Percentiles rank a stretch among this genome's conserved stretches.
Evolutionary conservation across 2,797 vertebrate genomes (phyloP).

Genomic region (Bufotes viridis): DNA sequence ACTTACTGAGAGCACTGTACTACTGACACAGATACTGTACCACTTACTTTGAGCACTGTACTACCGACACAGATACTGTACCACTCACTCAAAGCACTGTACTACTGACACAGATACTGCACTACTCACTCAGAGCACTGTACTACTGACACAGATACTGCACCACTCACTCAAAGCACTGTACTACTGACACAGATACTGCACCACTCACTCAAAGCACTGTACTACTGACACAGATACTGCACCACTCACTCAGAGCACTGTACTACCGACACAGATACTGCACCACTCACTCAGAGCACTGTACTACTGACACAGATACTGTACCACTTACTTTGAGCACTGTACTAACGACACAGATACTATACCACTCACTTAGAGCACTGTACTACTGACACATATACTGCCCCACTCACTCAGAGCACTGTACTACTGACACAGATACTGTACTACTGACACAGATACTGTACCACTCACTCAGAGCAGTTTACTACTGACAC

Average conservation of each 20-base stretch:
- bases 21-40: not conserved
- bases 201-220: not conserved
- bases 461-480: not conserved
- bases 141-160: not conserved
- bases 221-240: not conserved
- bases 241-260: constrained; percentile 31
- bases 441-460: not conserved
- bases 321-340: not conserved
- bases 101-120: not conserved
- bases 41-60: not conserved
- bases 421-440: not conserved
- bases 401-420: not conserved
- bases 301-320: not conserved
- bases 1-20: not conserved
- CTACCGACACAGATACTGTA: not conserved
- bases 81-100: not conserved
- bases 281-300: not conserved
- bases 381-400: not conserved
- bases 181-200: not conserved
- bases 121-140: not conserved
- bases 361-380: not conserved
- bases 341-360: not conserved
- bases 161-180: not conserved
- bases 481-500: not conserved
- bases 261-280: constrained; percentile 7